These are phyloP conservation scores for Neodontobutis hainanensis DNA, from an alignment of 2,113 vertebrate genomes.

Conservation along the genomic window DNA sequence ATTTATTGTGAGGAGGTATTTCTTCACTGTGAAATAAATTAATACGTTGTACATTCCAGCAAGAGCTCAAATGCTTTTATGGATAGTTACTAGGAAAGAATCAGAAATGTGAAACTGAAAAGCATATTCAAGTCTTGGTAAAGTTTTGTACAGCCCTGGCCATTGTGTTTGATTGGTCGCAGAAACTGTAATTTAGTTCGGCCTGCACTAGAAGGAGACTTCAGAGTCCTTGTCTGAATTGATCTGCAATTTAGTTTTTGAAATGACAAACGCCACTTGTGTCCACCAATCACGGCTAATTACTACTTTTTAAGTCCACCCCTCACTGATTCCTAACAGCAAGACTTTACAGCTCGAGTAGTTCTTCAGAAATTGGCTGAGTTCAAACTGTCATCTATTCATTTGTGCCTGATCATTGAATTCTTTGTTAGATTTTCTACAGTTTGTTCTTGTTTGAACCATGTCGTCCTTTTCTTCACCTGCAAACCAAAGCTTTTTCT, in stretches of 20 bases:
- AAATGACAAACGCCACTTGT: not conserved
- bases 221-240: not conserved
- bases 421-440: not conserved
- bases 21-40: no score
- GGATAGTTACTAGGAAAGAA: not conserved
- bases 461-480: not conserved
- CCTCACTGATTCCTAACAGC: constrained; percentile 3
- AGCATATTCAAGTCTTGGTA: not conserved
- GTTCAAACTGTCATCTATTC: not conserved
- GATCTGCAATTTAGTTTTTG: constrained; percentile 11
- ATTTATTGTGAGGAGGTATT: no score
- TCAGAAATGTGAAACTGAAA: not conserved
- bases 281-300: constrained; percentile 1
- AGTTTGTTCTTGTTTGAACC: constrained; percentile 3
- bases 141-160: not conserved
- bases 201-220: not conserved
- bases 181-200: constrained; percentile 3
- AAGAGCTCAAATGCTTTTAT: no score
- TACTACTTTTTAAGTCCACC: constrained; percentile 9
- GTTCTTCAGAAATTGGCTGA: not conserved
- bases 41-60: no score
- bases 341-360: not conserved
- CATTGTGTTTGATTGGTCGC: constrained; percentile 4
- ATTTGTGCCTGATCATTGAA: not conserved
- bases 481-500: not conserved